These are phyloP conservation scores for Manis pentadactyla DNA, from an alignment of 2,797 vertebrate genomes.

Conservation along the genomic window DNA sequence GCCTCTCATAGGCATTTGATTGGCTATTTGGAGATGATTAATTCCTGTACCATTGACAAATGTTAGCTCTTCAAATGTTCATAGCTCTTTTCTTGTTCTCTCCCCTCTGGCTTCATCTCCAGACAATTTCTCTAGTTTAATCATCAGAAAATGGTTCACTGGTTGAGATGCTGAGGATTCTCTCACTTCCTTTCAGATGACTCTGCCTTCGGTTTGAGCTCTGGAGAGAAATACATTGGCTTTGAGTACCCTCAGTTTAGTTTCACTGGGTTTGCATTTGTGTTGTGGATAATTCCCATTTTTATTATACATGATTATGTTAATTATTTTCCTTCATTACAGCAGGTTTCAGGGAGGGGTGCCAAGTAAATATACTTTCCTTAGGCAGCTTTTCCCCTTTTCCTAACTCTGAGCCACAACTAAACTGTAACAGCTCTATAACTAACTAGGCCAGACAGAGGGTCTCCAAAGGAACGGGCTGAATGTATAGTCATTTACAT, in stretches of 20 bases:
- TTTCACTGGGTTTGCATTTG: neutral
- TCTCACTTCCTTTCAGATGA: slow-evolving; percentile 5
- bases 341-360: neutral
- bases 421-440: neutral
- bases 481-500: neutral
- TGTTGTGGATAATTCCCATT: neutral
- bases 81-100: neutral
- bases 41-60: neutral
- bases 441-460: neutral
- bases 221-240: neutral
- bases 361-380: neutral
- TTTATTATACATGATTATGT: neutral
- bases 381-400: neutral
- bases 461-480: neutral
- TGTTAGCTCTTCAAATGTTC: neutral
- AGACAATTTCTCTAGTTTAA: slow-evolving; percentile 26
- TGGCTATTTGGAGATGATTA: neutral
- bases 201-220: neutral
- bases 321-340: neutral
- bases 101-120: neutral
- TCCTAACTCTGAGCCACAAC: neutral
- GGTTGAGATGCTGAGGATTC: slow-evolving; percentile 5
- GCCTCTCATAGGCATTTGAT: neutral
- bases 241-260: neutral
- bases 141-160: neutral